Base-by-base conservation (phyloP, 2,113 vertebrate species). In the Arenaria interpres region DNA sequence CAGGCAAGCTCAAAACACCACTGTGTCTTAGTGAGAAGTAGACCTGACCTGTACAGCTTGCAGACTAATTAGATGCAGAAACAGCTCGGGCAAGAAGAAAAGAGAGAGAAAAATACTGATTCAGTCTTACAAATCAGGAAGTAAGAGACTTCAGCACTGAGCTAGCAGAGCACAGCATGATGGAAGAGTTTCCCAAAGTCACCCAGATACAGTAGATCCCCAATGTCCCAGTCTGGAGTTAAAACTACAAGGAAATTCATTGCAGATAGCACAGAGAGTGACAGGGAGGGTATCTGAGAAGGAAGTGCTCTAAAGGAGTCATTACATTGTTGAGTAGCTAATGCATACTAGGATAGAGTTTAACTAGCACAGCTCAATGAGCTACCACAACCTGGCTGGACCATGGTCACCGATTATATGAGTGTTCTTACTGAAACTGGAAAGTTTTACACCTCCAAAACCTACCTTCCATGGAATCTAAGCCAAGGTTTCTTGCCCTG, bases 1-100 rank as follows among this genome's bases (percentile, higher is more conserved):
- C 77, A 90, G 48, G 64, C 48, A 68, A 73, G 35, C 76, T 54
- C 56, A 90, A 90, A 95, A 72, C 56, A 82, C 33, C 37, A 24
- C 43, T 24, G 20, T 5, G 20, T 30, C 68, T 90, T 32, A 60
- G 51, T 10, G 45, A 85, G 69, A 69, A 63, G 50, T 1, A 81
- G 75, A 81, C 19, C 41, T 60, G 82, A 67, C 79, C 28, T 30
- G 43, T 81, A 9, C 16, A 89, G 22, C 20, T 57, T 41, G 12
- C 43, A 82, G 73, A 50, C n/a, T 68, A 78, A 76, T 89, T 12
- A 89, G n/a, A 41, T 28, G 12, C 19, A 90, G 77, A 76, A 89
- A 69, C 14, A 48, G 33, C 8, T 63, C 46, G 37, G 37, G 59
- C 43, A 11, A 63, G 64, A n/a, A 85, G 35, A 48, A 79, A 75